A percentile compares a stretch with the other conserved stretches of the same genome.
These are phyloP conservation scores for Chionomys nivalis DNA, from an alignment of 2,113 vertebrate species.

Conservation along the genomic window DNA sequence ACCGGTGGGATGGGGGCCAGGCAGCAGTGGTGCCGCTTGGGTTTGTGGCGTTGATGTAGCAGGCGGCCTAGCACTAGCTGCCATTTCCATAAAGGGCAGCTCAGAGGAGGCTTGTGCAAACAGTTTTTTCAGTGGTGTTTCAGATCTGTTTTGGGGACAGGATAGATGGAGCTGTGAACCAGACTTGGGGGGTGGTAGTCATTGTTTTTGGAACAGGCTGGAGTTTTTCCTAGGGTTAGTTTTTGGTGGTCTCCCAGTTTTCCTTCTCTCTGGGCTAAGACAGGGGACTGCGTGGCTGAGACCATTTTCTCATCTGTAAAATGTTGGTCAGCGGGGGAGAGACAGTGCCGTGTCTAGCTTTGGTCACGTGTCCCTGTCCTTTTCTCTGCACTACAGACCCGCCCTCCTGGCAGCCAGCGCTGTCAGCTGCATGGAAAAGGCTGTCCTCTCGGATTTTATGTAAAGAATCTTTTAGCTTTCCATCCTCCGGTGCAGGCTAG, in stretches of 20 bases:
- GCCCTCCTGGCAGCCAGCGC: background rate
- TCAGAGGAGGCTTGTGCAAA: background rate
- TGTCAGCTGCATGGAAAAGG: rapidly evolving
- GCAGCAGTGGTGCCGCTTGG: background rate
- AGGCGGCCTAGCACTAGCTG: background rate
- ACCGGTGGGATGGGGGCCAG: background rate
- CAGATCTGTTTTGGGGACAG: slow-evolving; percentile 34
- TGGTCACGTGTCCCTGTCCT: background rate
- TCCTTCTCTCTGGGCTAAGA: background rate
- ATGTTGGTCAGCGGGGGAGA: background rate
- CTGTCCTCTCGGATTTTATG: background rate
- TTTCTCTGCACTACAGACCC: background rate
- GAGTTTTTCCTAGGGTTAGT: background rate
- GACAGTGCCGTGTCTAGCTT: background rate
- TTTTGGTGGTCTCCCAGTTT: background rate
- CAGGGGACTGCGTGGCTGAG: background rate
- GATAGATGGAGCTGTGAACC: background rate
- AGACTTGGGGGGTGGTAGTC: background rate
- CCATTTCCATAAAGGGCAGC: background rate
- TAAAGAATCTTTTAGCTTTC: background rate
- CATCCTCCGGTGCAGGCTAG: background rate
- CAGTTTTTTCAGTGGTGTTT: background rate
- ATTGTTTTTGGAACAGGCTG: background rate
- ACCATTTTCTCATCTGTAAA: slow-evolving; percentile 80
- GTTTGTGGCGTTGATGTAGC: background rate